Conservation (phyloP, 2,113 vertebrate species). For the Echinops telfairi region DNA sequence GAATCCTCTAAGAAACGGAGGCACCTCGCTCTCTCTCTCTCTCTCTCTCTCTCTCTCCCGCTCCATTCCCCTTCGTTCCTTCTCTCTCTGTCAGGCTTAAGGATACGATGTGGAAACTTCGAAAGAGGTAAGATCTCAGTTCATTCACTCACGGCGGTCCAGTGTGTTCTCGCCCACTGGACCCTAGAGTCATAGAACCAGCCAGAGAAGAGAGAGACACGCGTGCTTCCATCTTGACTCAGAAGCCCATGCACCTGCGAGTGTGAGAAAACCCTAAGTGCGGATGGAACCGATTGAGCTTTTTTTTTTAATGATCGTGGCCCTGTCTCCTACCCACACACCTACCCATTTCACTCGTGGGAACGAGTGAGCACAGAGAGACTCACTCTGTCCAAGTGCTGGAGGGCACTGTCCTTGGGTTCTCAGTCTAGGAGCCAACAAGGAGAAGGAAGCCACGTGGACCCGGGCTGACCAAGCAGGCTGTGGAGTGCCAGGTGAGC, state of each 20-base stretch:
- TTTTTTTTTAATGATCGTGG: not conserved
- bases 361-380: not conserved
- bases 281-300: too few species aligned
- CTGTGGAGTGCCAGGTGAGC: not conserved
- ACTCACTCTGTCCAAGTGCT: not conserved
- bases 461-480: slow-evolving; percentile 75
- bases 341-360: not conserved
- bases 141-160: too few species aligned
- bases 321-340: too few species aligned
- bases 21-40: not conserved
- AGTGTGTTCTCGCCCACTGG: too few species aligned
- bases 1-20: slow-evolving; percentile 5
- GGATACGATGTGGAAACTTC: slow-evolving; percentile 87
- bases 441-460: slow-evolving; percentile 74
- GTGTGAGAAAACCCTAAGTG: not conserved
- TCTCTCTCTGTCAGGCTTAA: slow-evolving; percentile 85
- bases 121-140: slow-evolving; percentile 70
- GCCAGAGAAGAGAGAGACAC: not conserved
- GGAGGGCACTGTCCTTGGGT: not conserved
- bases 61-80: not conserved
- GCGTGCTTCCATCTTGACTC: not conserved
- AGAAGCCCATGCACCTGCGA: not conserved
- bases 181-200: not conserved
- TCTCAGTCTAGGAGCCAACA: slow-evolving; percentile 81
- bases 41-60: not conserved